Evolutionary conservation across 2,113 vertebrate genomes (phyloP), one percentile per base, ranked within the genome.

Genomic region (Mungos mungo): DNA sequence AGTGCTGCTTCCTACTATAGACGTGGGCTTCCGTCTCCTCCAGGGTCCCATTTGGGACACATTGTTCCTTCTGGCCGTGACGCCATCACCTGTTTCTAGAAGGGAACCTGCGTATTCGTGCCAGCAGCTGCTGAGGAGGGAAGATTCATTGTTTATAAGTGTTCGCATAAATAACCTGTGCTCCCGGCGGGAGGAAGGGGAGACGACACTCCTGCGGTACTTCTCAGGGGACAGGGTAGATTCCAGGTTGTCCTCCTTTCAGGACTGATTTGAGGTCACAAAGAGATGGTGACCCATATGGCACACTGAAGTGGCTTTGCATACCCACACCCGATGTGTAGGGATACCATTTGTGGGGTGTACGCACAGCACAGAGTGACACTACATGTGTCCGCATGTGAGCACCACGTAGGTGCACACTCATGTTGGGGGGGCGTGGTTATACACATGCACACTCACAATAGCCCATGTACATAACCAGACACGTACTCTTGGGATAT

Each of bases 31-130:
- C 95, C 7, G 27, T 52, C 60, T n/a, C 3, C 11, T 86, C 52
- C 50, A 41, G 27, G 54, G 60, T 77, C 71, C 81, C 71, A 27
- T 15, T 14, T 79, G 89, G 95, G 47, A 92, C 12, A 0, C 88
- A 72, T 57, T 98, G 97, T 98, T 97, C 89, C 82, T 93, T 80
- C 60, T 74, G 88, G 74, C 47, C 95, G 74, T 96, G 96, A 97
- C 69, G 65, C 84, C 86, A 84, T 45, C 89, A 82, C 79, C 93
- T 90, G 88, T 66, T 90, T 63, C 96, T 86, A 35, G 66, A 93
- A 19, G 87, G 82, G 84, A 95, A 81, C 92, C 86, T 54, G 21
- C 47, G 2, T 54, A 23, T 90, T 93, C 45, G 57, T 11, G 25
- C 11, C 3, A 54, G 84, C 25, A 1, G n/a, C 82, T 79, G 31